A percentile compares a stretch with the other conserved stretches of the same genome.
Conservation (phyloP, 2,888 invertebrate genomes). For the Clanis bilineata region DNA sequence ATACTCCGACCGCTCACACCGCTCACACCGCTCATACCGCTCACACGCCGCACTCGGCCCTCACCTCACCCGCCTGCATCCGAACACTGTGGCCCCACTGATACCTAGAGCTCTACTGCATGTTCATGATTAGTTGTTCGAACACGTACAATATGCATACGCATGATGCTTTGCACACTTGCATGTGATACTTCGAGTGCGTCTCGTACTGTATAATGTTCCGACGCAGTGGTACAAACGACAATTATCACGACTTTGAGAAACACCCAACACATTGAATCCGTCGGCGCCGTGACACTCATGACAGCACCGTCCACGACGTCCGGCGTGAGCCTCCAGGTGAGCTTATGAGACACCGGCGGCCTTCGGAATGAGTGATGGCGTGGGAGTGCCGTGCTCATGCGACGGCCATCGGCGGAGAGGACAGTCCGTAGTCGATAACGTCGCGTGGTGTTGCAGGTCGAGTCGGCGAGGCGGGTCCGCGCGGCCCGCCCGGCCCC, state of each 20-base stretch:
- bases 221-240: conserved; percentile 54
- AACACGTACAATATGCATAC: neutral
- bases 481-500: conserved; percentile 87
- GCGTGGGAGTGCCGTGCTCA: neutral
- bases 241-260: conserved; percentile 23
- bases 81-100: neutral
- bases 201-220: conserved; percentile 31
- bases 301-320: neutral
- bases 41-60: conserved; percentile 9
- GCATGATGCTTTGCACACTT: neutral
- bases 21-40: neutral
- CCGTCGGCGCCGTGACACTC: neutral
- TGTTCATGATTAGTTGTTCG: neutral
- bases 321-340: neutral
- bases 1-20: too few relatives aligned
- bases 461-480: conserved; percentile 88
- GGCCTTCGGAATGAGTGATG: neutral
- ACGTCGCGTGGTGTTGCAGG: conserved; percentile 74
- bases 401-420: neutral
- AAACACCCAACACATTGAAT: neutral
- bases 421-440: neutral
- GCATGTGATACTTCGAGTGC: conserved; percentile 8
- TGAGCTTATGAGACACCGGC: neutral
- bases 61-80: neutral
- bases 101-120: neutral